Base-by-base conservation (phyloP, 2,113 vertebrate genomes). In the Vanacampus margaritifer region DNA sequence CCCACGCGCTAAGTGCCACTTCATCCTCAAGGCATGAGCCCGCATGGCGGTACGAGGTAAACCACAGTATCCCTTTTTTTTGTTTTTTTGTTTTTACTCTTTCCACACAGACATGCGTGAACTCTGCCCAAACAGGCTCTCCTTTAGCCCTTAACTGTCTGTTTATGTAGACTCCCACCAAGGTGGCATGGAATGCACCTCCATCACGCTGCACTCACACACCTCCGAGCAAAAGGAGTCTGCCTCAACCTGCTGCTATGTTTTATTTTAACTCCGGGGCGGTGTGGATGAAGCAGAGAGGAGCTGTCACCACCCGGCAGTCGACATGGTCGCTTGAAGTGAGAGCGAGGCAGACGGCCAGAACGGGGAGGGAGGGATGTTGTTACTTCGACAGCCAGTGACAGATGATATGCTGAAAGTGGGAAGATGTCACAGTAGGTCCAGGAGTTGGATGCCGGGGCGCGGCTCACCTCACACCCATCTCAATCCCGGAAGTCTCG, bases 221-320 rank as follows among this genome's bases (percentile, higher is more conserved):
- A 79, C 80, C 77, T 68, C 73, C 28, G 37, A 66, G 72, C 56
- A 21, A 32, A 6, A 65, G 74, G 79, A 82, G 66, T 89, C 69
- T 86, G 89, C 79, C 81, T 81, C 77, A 69, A 87, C 88, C 80
- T 90, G 89, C 83, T 83, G 72, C 84, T 79, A 67, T 83, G 75
- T 90, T 89, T 78, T 73, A 76, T 65, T 77, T 70, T 76, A 71
- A 76, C 76, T 64, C 56, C 14, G 71, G 79, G 73, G 78, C 83
- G 86, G 86, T 86, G 70, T 65, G 69, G 73, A 69, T 74, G 79
- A 88, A 82, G 71, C 80, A 79, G 87, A 86, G 84, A 85, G 75
- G 69, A 84, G 82, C 87, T 90, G 89, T 92, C 88, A 90, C 82
- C 86, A 12, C 83, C 65, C 66, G 16, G 68, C 79, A 76, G 75